Evolutionary conservation across 2,888 invertebrate species (phyloP).

Genomic region (Ectemnius cavifrons): DNA sequence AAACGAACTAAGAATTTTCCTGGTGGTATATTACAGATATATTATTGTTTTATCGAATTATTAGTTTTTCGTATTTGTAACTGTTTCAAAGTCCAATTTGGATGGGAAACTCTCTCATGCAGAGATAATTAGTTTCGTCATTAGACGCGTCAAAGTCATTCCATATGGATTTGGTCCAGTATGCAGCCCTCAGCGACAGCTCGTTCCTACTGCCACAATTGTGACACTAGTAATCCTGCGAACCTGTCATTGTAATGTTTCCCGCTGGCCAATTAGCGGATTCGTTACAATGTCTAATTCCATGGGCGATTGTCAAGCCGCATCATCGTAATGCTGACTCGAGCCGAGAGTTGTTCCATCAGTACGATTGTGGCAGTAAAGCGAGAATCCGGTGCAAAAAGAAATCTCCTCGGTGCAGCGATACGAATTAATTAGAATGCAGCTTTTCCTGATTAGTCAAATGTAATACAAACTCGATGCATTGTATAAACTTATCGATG

Average conservation of each 20-base stretch:
- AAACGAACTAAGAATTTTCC: neutral
- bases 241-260: slow-evolving; percentile 60
- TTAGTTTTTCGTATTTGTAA: no score
- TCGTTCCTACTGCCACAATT: slow-evolving; percentile 48
- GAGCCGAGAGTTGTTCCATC: neutral
- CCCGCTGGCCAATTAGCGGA: slow-evolving; percentile 67
- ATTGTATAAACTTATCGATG: neutral
- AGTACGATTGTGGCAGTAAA: slow-evolving; percentile 48
- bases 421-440: neutral
- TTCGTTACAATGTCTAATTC: slow-evolving; percentile 59
- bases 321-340: neutral
- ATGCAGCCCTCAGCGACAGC: neutral
- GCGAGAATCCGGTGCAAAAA: slow-evolving; percentile 21
- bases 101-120: no score
- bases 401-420: slow-evolving; percentile 30
- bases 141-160: no score
- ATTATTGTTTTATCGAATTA: no score
- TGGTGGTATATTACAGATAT: neutral
- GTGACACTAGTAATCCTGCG: slow-evolving; percentile 13
- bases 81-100: no score
- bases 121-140: no score
- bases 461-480: neutral
- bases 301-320: neutral
- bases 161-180: neutral
- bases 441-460: neutral